Evolutionary conservation across 53 echinoderm and acorn worm species (phyloP), one percentile per base, ranked within the genome.

Genomic region (Crossaster papposus): DNA sequence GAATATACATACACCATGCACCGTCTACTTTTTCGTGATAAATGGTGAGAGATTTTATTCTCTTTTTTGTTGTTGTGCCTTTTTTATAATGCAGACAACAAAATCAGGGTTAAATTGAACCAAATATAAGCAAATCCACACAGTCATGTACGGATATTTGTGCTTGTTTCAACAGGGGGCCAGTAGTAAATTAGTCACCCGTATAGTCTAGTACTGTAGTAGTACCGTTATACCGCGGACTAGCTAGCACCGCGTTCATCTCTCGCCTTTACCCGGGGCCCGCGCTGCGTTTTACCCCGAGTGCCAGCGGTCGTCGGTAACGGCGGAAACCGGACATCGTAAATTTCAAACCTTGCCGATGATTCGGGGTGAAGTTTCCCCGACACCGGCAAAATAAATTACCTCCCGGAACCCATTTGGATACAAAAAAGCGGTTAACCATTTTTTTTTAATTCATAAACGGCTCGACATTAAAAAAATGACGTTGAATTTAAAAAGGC

Each of bases 311-410:
- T 77, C 32, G 62, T 34, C 55, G 36, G 58, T 30, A 55, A 34
- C 58, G 33, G 54, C 87, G 87, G 87, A 87, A 87, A 32, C 34
- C 36, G 2, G 44, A n/a, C 20, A 29, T 87, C 87, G 87, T 87
- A 87, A 87, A 87, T 87, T 87, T 87, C 64, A 26, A 87, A 77
- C 36, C 36, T 30, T 17, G 22, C 51, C 31, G 31, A 53, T 65
- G 70, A 33, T 72, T 29, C 53, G 53, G 50, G 28, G 51, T 62
- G 33, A 63, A 75, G 10, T 29, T 54, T 28, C 85, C 50, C 20
- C 36, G 72, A 85, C 85, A 51, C 30, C 11, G 30, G 18, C 24
- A 15, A 77, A 53, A 87, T 87, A 72, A 87, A 87, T 87, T 31
- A 31, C 87, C n/a, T 44, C 13, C 35, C 24, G n/a, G 83, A 18